Percentiles rank a stretch among this genome's conserved stretches.
Evolutionary conservation across 2,888 invertebrate genomes (phyloP).

Genomic region (Cataglyphis livida): DNA sequence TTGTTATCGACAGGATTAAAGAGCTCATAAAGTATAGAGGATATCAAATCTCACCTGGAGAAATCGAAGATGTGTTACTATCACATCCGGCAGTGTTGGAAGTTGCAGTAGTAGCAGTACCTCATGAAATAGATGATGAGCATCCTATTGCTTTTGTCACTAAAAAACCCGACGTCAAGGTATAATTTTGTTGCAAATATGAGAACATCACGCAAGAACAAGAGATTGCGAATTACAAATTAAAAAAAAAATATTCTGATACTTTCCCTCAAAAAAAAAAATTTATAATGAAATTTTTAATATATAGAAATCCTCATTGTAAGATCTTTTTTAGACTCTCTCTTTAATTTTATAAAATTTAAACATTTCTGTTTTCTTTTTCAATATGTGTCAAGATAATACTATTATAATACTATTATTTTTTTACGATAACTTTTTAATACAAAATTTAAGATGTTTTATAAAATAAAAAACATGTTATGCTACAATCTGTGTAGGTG

Average conservation of each 20-base stretch:
- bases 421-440: neutral
- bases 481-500: slow-evolving; percentile 67
- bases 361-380: neutral
- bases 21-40: slow-evolving; percentile 81
- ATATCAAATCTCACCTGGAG: slow-evolving; percentile 78
- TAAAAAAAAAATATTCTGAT: neutral
- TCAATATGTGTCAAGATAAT: neutral
- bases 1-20: slow-evolving; percentile 79
- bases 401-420: neutral
- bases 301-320: neutral
- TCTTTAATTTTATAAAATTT: neutral
- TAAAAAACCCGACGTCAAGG: slow-evolving; percentile 63
- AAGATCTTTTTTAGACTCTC: neutral
- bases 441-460: neutral
- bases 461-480: neutral
- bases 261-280: neutral
- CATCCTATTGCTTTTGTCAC: slow-evolving; percentile 80
- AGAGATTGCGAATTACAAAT: neutral
- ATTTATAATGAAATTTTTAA: neutral
- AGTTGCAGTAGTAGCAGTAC: slow-evolving; percentile 78
- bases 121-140: slow-evolving; percentile 76
- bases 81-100: slow-evolving; percentile 77
- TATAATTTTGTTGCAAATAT: slow-evolving; percentile 43
- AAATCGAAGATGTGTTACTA: slow-evolving; percentile 78
- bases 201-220: neutral